Evolutionary conservation across 2,113 vertebrate genomes (phyloP).

Genomic region (Melospiza melodia): DNA sequence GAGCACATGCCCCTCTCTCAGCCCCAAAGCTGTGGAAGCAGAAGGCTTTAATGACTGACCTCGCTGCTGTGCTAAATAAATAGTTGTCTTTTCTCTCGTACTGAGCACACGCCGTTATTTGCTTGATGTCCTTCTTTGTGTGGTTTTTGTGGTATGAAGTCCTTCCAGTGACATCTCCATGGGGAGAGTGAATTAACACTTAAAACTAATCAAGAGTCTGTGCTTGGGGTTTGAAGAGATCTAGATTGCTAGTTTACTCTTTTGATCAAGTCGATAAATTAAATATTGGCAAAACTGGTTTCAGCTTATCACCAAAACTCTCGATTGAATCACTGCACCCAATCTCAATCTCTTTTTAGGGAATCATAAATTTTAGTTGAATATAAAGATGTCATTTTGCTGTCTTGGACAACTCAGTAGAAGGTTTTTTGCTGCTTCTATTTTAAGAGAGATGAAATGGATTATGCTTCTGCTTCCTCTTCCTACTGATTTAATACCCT

Average conservation of each 20-base stretch:
- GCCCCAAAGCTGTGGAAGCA: neutral
- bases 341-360: neutral
- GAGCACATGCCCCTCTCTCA: slow-evolving; percentile 7
- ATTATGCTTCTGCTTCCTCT: neutral
- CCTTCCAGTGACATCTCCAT: neutral
- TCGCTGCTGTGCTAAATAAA: slow-evolving; percentile 70
- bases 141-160: slow-evolving; percentile 49
- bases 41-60: slow-evolving; percentile 28
- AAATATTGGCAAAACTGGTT: neutral
- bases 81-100: slow-evolving; percentile 51
- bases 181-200: slow-evolving; percentile 14
- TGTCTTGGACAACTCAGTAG: neutral
- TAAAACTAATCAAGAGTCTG: neutral
- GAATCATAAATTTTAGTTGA: neutral
- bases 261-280: neutral
- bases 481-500: neutral
- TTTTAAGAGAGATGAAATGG: neutral
- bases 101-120: slow-evolving; percentile 53
- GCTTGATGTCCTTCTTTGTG: slow-evolving; percentile 58
- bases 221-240: slow-evolving; percentile 47
- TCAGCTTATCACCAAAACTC: neutral
- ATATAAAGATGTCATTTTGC: neutral
- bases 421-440: slow-evolving; percentile 8
- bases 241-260: slow-evolving; percentile 73
- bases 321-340: neutral